These are phyloP conservation scores for Dryococelus australis DNA, from an alignment of 2,888 invertebrate species.

Conservation along the genomic window DNA sequence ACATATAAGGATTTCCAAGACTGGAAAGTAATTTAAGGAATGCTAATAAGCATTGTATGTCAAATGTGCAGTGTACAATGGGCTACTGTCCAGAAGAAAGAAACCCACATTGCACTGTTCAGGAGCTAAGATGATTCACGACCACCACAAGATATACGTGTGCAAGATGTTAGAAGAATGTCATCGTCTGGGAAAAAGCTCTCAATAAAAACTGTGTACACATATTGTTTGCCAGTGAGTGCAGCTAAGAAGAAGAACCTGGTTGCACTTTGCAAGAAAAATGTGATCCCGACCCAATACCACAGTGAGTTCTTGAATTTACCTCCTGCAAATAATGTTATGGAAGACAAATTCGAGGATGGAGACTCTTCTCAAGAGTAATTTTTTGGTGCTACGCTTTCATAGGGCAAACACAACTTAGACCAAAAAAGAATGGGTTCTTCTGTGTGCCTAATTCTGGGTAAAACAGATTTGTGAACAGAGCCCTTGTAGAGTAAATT, in stretches of 20 bases:
- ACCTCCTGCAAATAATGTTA: not conserved
- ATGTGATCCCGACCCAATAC: not conserved
- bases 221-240: not conserved
- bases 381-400: not conserved
- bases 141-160: not conserved
- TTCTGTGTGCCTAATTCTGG: not conserved
- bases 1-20: conserved; percentile 3
- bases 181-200: not conserved
- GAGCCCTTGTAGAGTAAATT: not conserved
- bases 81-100: not conserved
- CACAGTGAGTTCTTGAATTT: conserved; percentile 16
- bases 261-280: not conserved
- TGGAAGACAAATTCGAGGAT: not conserved
- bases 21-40: not conserved
- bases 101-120: conserved; percentile 5
- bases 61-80: not conserved
- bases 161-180: not conserved
- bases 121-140: not conserved
- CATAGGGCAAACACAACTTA: not conserved
- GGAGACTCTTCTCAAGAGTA: not conserved
- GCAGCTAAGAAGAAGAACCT: not conserved
- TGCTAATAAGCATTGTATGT: not conserved
- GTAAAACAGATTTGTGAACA: not conserved
- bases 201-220: not conserved
- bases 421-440: no score